Base-by-base conservation (phyloP, 2,888 invertebrate species). In the Brachypalpus laphriformis region DNA sequence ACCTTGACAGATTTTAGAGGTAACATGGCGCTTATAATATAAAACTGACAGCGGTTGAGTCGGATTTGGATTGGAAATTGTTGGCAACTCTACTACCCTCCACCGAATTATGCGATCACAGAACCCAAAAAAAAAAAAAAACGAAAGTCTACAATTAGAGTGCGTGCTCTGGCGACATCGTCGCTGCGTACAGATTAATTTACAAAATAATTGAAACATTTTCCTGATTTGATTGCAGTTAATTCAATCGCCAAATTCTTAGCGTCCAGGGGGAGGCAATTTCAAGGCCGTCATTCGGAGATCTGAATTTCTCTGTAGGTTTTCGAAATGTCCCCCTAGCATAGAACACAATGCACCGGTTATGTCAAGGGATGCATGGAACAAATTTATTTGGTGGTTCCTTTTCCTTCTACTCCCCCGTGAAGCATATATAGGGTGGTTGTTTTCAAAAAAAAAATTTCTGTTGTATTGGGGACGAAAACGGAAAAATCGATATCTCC, bases 401-500 rank as follows among this genome's bases (percentile, higher is more conserved):
- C 25, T 22, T 34, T 25, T n/a, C 42, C 54, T 37, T 4, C n/a
- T 61, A n/a, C 25, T 49, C 14, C 3, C 1, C 3, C 3, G 2
- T 25, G 5, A 2, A 25, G 25, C 3, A 5, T 25, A 25, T n/a
- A 34, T 49, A 28, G 34, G 51, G 66, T 25, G 40, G 49, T 37
- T 51, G 37, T 18, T 45, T 40, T 66, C 3, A n/a, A n/a, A n/a
- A n/a, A n/a, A n/a, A n/a, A n/a, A n/a, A n/a, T 9, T 68, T 28
- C n/a, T 22, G 16, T 47, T 45, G 14, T 57, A 45, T 57, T 61
- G 16, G 47, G 51, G 59, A 25, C 28, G 61, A 72, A 82, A 63
- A 37, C 59, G 65, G 76, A 82, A 76, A 82, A 82, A 82, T 82
- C 78, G 66, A 82, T 82, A 82, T 37, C 54, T 66, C 66, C 47